Base-by-base conservation (phyloP, 2,797 vertebrate species). In the Gephyroberyx darwinii region DNA sequence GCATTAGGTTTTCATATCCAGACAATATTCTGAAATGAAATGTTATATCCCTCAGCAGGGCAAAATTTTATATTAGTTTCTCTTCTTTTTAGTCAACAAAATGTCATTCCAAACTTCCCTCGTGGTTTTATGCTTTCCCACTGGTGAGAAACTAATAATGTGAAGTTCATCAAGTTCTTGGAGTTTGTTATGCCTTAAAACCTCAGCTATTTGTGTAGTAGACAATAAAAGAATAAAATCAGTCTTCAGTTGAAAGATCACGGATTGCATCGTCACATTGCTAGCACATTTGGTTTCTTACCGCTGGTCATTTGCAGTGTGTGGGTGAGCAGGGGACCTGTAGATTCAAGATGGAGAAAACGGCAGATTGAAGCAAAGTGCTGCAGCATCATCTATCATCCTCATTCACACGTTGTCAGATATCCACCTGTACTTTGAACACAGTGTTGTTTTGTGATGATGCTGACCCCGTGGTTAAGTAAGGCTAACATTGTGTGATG, bases 401-500 rank as follows among this genome's bases (percentile, higher is more conserved):
- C 73, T 78, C 70, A 79, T 84, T 88, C 75, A 65, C 75, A 81
- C 71, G 65, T 84, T 83, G 74, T 81, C 85, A 88, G 84, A 78
- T 63, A 50, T 50, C 75, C 88, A 86, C 84, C 82, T 89, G 80
- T 72, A 68, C 84, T 58, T 80, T 73, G 68, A 80, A 73, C 61
- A 69, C 76, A 60, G 64, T 64, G 68, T 85, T 88, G 74, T 83
- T 84, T 56, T 59, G 75, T 63, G 72, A 81, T 72, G 77, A 83
- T 8, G 82, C 56, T 83, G 86, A 85, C 83, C 78, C 80, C 17
- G 66, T 77, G 81, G 86, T 90, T 91, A 89, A 90, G 84, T 86
- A 86, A 90, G 85, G 84, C 90, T 89, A 93, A 93, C 84, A 87
- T 81, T 85, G 76, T 84, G 75, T 82, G 81, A 87, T 78, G 77